Percentiles rank a stretch among this genome's conserved stretches.
phyloP scores from a whole-genome alignment of 2,888 invertebrate species.

The Exephanes ischioxanthus region DNA sequence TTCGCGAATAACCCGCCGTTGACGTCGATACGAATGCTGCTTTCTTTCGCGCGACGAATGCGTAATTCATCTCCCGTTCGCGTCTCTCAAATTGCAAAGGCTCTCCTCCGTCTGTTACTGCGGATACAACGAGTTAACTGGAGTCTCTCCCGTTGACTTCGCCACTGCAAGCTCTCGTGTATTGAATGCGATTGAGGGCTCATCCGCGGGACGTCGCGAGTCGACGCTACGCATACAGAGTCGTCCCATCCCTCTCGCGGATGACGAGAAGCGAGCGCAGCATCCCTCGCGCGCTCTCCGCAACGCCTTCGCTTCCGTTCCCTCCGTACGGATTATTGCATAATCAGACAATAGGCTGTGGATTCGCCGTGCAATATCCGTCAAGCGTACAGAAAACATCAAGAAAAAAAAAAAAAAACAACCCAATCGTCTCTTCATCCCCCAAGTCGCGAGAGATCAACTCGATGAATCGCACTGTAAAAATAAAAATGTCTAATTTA shows the following conservation, averaged over 20 bases:
- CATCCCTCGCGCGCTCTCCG: too few relatives aligned
- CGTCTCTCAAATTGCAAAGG: not conserved
- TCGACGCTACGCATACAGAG: not conserved
- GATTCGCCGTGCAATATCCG: slow-evolving; percentile 53
- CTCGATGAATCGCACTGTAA: too few relatives aligned
- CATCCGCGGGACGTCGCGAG: not conserved
- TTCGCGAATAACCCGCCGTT: not conserved
- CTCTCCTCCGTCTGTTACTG: not conserved
- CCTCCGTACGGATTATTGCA: slow-evolving; percentile 74
- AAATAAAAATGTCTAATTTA: too few relatives aligned
- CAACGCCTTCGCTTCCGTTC: slow-evolving; percentile 20
- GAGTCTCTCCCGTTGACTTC: not conserved
- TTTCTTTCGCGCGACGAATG: not conserved
- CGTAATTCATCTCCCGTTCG: not conserved
- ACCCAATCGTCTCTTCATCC: too few relatives aligned
- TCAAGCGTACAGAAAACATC: too few relatives aligned
- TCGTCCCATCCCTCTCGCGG: too few relatives aligned
- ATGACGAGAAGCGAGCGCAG: too few relatives aligned
- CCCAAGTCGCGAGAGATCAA: too few relatives aligned
- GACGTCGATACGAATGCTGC: too few relatives aligned
- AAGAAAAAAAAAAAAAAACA: too few relatives aligned
- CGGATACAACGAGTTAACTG: not conserved
- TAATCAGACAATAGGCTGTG: slow-evolving; percentile 79
- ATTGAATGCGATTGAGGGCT: slow-evolving; percentile 9
- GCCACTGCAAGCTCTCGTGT: not conserved